Conservation (phyloP, 2,888 invertebrate genomes). For the Scaptomyza reducta region DNA sequence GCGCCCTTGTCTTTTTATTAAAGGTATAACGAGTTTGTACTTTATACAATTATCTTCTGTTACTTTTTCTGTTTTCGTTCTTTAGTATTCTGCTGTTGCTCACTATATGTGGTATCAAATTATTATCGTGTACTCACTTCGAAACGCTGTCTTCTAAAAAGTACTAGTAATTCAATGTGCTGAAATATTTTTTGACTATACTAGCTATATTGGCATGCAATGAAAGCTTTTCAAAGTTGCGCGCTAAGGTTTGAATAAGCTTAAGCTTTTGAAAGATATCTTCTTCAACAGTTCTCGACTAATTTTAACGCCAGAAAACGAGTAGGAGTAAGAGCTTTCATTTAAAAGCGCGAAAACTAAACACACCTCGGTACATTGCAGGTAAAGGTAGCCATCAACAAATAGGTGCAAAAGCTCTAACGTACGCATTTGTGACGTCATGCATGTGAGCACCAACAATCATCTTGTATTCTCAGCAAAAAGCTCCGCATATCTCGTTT, state of each 20-base stretch:
- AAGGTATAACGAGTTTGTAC: constrained; percentile 19
- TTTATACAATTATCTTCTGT: too few species aligned
- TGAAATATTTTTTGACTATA: background rate
- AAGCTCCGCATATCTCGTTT: constrained; percentile 22
- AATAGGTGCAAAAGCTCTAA: background rate
- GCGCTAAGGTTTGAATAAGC: too few species aligned
- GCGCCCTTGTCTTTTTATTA: constrained; percentile 17
- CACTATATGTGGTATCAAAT: constrained; percentile 26
- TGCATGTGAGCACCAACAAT: background rate
- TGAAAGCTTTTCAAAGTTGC: constrained; percentile 3
- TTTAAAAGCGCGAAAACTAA: too few species aligned
- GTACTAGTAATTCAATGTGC: background rate
- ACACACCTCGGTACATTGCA: background rate
- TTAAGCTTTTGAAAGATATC: too few species aligned
- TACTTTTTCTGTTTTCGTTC: background rate
- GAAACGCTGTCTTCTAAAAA: background rate
- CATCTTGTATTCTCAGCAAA: background rate
- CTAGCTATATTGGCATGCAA: background rate
- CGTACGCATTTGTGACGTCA: constrained; percentile 21
- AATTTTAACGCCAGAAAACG: too few species aligned
- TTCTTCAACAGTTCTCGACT: too few species aligned
- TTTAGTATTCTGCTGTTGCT: constrained; percentile 23
- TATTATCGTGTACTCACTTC: constrained; percentile 7
- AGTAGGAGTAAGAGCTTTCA: too few species aligned
- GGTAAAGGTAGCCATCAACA: background rate